Percentiles rank a stretch among this genome's conserved stretches.
phyloP scores from a whole-genome alignment of 1,140 invertebrate genomes.

The Elysia chlorotica region DNA sequence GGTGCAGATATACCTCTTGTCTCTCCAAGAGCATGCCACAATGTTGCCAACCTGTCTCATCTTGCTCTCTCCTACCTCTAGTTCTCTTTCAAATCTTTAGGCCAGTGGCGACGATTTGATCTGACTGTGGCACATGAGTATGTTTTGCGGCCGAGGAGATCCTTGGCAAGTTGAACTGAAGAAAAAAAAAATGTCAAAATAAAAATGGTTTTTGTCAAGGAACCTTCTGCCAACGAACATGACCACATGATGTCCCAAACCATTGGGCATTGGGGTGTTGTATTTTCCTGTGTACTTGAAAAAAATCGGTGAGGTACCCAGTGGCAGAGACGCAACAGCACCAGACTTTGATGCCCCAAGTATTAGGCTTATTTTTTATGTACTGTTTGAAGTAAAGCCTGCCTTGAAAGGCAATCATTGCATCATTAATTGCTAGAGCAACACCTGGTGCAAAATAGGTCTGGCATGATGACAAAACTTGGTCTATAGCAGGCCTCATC shows the following conservation, averaged over 20 bases:
- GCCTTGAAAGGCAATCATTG: slow-evolving; percentile 62
- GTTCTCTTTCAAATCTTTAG: background rate
- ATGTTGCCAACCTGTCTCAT: slow-evolving; percentile 3
- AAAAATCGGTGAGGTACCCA: slow-evolving; percentile 13
- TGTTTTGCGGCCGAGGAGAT: background rate
- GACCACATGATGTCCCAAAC: background rate
- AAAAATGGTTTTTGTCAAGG: slow-evolving; percentile 3
- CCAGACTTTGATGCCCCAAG: slow-evolving; percentile 62
- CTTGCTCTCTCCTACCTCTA: background rate
- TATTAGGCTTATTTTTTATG: slow-evolving; percentile 57
- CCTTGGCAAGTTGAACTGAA: slow-evolving; percentile 5
- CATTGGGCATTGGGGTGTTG: background rate
- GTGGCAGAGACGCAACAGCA: slow-evolving; percentile 20
- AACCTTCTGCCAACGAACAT: background rate
- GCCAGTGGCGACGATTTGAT: slow-evolving; percentile 3
- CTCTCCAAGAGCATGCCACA: slow-evolving; percentile 9
- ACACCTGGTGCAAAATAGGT: slow-evolving; percentile 9
- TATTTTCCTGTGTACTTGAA: slow-evolving; percentile 11
- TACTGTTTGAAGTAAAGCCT: slow-evolving; percentile 60
- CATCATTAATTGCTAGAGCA: slow-evolving; percentile 51
- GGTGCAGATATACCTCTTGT: slow-evolving; percentile 2
- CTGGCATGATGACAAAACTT: slow-evolving; percentile 19
- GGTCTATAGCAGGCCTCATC: slow-evolving; percentile 27
- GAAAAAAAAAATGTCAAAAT: slow-evolving; percentile 20
- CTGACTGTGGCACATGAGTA: slow-evolving; percentile 8